Evolutionary conservation across 2,113 vertebrate genomes (phyloP).

Genomic region (Podiceps cristatus): DNA sequence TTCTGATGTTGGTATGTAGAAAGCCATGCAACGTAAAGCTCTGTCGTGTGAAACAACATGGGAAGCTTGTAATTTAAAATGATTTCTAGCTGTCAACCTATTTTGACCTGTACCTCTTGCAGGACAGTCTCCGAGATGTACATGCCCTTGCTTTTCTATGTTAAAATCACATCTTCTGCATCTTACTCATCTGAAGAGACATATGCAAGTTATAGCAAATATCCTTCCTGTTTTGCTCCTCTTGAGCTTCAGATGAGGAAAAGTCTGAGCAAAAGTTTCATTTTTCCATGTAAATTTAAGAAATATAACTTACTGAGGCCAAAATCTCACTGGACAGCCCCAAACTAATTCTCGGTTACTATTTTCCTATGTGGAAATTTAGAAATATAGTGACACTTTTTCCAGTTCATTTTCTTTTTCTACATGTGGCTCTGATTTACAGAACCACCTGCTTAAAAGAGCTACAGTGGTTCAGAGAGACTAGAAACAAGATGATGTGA

Average conservation of each 20-base stretch:
- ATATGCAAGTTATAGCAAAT: not conserved
- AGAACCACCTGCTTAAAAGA: not conserved
- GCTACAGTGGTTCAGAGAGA: not conserved
- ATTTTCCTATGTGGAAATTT: not conserved
- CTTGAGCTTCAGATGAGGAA: not conserved
- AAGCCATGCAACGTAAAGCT: not conserved
- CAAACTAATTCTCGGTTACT: not conserved
- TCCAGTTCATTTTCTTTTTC: not conserved
- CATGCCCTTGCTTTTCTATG: not conserved
- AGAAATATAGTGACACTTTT: not conserved
- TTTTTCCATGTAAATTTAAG: not conserved
- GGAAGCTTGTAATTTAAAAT: not conserved
- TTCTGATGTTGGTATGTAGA: not conserved
- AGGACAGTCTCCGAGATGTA: not conserved
- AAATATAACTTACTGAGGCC: not conserved
- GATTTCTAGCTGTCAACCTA: not conserved
- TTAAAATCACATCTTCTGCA: not conserved
- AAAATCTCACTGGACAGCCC: not conserved
- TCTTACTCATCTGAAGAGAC: not conserved
- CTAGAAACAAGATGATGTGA: not conserved
- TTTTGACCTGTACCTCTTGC: not conserved
- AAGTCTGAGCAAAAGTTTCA: not conserved
- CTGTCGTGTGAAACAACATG: not conserved
- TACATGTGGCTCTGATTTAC: not conserved
- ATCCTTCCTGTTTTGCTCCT: not conserved